phyloP scores from a whole-genome alignment of 2,888 invertebrate genomes.

The Agrotis puta region DNA sequence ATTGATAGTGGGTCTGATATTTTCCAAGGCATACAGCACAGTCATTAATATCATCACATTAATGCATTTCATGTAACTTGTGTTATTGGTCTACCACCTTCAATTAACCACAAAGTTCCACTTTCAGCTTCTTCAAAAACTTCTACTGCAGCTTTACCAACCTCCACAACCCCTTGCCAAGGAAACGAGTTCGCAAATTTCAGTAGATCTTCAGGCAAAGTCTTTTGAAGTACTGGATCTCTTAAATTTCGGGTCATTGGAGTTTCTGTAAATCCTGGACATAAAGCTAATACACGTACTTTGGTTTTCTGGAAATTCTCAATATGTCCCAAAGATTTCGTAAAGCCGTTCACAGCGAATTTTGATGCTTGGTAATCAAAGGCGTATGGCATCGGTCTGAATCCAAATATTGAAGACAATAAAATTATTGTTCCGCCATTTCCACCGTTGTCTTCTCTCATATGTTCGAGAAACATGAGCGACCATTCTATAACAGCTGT shows the following conservation, averaged over 20 bases:
- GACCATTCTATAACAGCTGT: conserved; percentile 67
- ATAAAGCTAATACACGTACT: conserved; percentile 64
- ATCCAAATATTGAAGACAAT: conserved; percentile 75
- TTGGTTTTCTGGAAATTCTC: conserved; percentile 81
- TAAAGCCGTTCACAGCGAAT: conserved; percentile 85
- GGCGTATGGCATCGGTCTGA: conserved; percentile 27
- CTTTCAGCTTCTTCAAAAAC: conserved; percentile 47
- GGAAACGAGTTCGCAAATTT: conserved; percentile 27
- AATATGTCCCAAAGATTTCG: conserved; percentile 79
- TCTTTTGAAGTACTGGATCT: conserved; percentile 10
- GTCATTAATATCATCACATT: not conserved
- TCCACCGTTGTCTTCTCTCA: conserved; percentile 87
- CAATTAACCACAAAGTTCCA: conserved; percentile 59
- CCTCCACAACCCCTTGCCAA: conserved; percentile 71
- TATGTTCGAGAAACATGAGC: conserved; percentile 85
- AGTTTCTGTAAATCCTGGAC: conserved; percentile 59
- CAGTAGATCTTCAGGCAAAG: conserved; percentile 11
- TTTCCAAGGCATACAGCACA: not conserved
- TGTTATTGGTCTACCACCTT: conserved; percentile 42
- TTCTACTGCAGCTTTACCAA: conserved; percentile 67
- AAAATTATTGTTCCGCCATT: conserved; percentile 91
- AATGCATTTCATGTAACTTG: conserved; percentile 14
- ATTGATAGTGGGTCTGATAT: not conserved
- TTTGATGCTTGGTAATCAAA: conserved; percentile 82
- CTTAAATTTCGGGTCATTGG: not conserved